Conservation (phyloP, 2,888 invertebrate genomes). For the Leptura quadrifasciata region DNA sequence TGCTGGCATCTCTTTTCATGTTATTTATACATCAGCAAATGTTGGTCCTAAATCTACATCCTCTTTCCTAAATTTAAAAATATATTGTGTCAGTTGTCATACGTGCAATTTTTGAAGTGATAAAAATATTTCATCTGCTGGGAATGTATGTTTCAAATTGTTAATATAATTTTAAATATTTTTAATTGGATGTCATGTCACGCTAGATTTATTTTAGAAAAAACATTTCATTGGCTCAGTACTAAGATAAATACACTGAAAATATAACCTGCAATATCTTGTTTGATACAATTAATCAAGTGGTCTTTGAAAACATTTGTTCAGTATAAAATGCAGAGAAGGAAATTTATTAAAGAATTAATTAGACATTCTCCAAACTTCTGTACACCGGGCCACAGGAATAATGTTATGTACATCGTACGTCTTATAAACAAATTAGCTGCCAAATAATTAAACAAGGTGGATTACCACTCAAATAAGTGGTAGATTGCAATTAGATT, state of each 20-base stretch:
- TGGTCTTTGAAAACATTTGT: background rate
- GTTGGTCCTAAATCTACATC: background rate
- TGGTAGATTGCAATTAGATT: too few relatives aligned
- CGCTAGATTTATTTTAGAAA: conserved; percentile 5
- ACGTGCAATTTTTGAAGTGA: background rate
- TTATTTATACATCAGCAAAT: conserved; percentile 14
- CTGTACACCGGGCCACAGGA: too few relatives aligned
- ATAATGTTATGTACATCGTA: too few relatives aligned
- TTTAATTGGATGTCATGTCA: conserved; percentile 3
- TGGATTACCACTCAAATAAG: too few relatives aligned
- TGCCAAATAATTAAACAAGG: too few relatives aligned
- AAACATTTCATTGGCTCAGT: conserved; percentile 8
- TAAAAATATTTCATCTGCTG: background rate
- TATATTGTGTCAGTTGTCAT: background rate
- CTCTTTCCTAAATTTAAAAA: background rate
- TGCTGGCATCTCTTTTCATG: conserved; percentile 12
- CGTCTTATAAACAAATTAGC: too few relatives aligned
- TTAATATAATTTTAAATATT: background rate
- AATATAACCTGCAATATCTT: background rate
- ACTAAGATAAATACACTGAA: background rate
- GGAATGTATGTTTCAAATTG: background rate
- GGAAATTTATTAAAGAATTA: background rate
- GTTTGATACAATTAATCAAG: background rate
- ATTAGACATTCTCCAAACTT: background rate
- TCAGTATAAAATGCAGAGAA: background rate